Base-by-base conservation (phyloP, 2,113 vertebrate species). In the Picathartes gymnocephalus region DNA sequence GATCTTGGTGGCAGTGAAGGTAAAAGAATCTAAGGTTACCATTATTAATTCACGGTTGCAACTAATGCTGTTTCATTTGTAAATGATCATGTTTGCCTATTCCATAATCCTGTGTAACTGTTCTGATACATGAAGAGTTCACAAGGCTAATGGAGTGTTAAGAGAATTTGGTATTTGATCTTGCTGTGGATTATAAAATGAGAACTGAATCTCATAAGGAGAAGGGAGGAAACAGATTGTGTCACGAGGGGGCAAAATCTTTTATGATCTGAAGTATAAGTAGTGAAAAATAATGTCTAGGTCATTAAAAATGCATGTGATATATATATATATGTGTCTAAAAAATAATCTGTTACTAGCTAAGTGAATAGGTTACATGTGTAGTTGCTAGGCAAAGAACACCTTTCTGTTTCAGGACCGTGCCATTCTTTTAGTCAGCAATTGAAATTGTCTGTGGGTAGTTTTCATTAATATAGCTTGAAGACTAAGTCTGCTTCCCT, bases 1-100 rank as follows among this genome's bases (percentile, higher is more conserved):
- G 98, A 99, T 99, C 94, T 98, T 99, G 93, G 99, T 99, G 94
- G 99, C 99, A 65, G 99, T 99, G 92, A 99, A 99, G 99, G 99
- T 99, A 98, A 98, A 96, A 88, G 15, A 81, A 37, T 70, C 40
- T 86, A 69, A 28, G 27, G 15, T 91, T 96, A 92, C 83, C 57
- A 78, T 95, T 91, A 78, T 93, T 93, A 91, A 92, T 93, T 94
- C 15, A 25, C 81, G 15, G 39, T 72, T 92, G 39, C 57, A 72
- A 37, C 22, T 65, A 30, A 79, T 40, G 22, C 16, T 85, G 20
- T 83, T 90, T 94, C 92, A 70, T 90, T 93, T 91, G 71, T 89
- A 91, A 92, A 72, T 93, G 9, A 51, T 69, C 4, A 0, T 88
- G 60, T 85, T 95, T 93, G n/a, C 44, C 30, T 81, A 35, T 88